Evolutionary conservation across 2,113 vertebrate species (phyloP), one percentile per base, ranked within the genome.

Genomic region (Clarias macrocephalus): DNA sequence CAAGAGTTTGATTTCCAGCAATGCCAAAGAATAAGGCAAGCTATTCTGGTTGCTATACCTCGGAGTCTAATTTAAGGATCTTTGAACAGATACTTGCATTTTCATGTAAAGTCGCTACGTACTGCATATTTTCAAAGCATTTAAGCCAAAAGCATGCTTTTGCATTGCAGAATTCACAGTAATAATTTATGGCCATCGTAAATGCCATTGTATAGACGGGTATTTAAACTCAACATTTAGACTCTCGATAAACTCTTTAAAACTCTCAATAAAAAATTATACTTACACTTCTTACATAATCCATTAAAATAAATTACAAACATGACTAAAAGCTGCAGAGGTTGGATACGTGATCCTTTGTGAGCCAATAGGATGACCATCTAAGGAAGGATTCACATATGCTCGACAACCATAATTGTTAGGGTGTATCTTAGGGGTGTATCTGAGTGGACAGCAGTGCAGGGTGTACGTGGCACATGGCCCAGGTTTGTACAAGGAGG

Each of bases 211-310:
- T 19, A 15, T 2, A 7, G 11, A 54, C 48, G 0, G n/a, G 12
- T 52, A 33, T 25, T 48, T 48, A 48, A 48, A 48, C 42, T n/a
- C n/a, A n/a, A n/a, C n/a, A n/a, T n/a, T n/a, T n/a, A n/a, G n/a
- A n/a, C n/a, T n/a, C n/a, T n/a, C n/a, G n/a, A n/a, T n/a, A n/a
- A n/a, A n/a, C n/a, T n/a, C n/a, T n/a, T n/a, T n/a, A n/a, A n/a
- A n/a, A n/a, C n/a, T n/a, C n/a, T n/a, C n/a, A n/a, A n/a, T n/a
- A n/a, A n/a, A 37, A 37, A 37, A 37, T 37, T 37, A 37, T 37
- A 37, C 33, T 80, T 60, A 80, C 87, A 65, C 76, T 42, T 59
- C 83, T 56, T 75, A 25, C 23, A 21, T 86, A 84, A 23, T 25
- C 48, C 33, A 48, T 70, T 70, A 28, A 23, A 68, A 33, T 60